A percentile compares a stretch with the other conserved stretches of the same genome.
Conservation (phyloP, 2,888 invertebrate genomes). For the Tenthredo notha region DNA sequence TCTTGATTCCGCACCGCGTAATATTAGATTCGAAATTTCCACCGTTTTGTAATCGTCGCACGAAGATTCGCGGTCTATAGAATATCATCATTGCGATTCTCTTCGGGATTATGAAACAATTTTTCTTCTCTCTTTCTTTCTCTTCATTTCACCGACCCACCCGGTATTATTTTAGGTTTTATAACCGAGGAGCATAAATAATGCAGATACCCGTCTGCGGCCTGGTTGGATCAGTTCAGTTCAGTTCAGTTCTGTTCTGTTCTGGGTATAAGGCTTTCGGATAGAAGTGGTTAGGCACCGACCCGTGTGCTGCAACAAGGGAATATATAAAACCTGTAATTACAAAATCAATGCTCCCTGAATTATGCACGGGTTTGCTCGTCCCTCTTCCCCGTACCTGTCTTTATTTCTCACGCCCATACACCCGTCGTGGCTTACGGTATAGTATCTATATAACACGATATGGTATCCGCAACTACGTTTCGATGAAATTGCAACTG, state of each 20-base stretch:
- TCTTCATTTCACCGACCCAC: not conserved
- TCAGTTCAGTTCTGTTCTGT: not conserved
- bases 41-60: not conserved
- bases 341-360: constrained; percentile 47
- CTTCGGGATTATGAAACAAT: no score
- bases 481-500: no score
- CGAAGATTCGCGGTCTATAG: not conserved
- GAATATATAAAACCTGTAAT: constrained; percentile 40
- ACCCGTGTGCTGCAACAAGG: constrained; percentile 38
- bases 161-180: constrained; percentile 42
- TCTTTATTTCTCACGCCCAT: not conserved
- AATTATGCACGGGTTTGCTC: constrained; percentile 31
- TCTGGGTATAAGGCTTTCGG: not conserved
- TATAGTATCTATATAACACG: no score
- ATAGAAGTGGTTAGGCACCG: not conserved
- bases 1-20: not conserved
- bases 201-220: constrained; percentile 42
- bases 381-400: not conserved
- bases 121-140: no score
- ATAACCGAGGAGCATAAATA: constrained; percentile 42
- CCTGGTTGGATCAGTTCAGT: not conserved
- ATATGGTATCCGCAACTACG: no score
- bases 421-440: no score
- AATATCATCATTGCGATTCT: no score
- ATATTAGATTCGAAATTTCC: not conserved